phyloP scores from a whole-genome alignment of 1,140 invertebrate genomes.

The Oncopeltus fasciatus region DNA sequence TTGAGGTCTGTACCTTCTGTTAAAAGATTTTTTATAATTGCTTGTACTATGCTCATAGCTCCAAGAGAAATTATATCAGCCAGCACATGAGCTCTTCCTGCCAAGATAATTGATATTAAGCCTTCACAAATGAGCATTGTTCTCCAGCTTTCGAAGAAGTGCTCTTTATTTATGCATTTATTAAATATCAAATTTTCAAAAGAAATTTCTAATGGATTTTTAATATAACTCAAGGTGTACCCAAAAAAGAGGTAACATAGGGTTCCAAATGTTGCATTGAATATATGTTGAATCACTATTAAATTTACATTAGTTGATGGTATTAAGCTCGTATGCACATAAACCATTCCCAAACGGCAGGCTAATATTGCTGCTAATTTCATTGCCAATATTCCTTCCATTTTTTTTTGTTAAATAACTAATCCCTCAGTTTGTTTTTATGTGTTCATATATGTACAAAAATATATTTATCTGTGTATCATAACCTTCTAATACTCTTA shows the following conservation, averaged over 20 bases:
- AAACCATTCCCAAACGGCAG: not conserved
- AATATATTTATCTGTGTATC: no score
- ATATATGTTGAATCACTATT: not conserved
- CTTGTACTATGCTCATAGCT: not conserved
- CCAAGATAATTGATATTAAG: not conserved
- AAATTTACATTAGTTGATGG: slow-evolving; percentile 3
- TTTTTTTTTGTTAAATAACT: no score
- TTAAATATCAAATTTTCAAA: not conserved
- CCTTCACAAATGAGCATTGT: not conserved
- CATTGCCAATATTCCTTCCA: no score
- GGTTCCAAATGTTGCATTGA: not conserved
- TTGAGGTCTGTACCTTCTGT: not conserved
- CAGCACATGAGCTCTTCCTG: not conserved
- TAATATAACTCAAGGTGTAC: not conserved
- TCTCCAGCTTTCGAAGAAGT: not conserved
- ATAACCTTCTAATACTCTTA: no score
- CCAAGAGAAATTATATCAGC: not conserved
- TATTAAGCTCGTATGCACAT: slow-evolving; percentile 2
- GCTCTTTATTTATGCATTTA: not conserved
- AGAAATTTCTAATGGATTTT: not conserved
- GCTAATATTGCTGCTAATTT: no score
- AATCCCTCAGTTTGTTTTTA: no score
- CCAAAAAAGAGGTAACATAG: not conserved
- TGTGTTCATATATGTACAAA: no score
- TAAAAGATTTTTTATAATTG: not conserved